Evolutionary conservation across 2,888 invertebrate species (phyloP).

Genomic region (Acronicta alni): DNA sequence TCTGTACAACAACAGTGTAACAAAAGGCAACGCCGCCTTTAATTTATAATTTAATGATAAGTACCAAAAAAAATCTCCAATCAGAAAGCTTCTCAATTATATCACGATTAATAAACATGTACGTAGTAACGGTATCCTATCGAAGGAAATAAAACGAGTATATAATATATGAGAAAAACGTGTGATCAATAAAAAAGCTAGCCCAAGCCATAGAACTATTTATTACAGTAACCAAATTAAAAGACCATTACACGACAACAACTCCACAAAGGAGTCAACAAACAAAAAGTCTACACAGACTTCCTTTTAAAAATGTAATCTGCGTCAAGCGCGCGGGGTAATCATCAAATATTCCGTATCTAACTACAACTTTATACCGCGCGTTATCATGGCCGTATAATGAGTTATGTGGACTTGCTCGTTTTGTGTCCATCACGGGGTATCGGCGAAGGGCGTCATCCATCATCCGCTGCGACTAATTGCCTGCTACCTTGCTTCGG

Average conservation of each 20-base stretch:
- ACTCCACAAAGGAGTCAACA: conserved; percentile 60
- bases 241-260: conserved; percentile 64
- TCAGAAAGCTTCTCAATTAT: background rate
- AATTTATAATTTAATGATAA: no score
- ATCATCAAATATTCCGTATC: conserved; percentile 81
- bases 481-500: conserved; percentile 87
- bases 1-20: background rate
- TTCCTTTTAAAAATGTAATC: conserved; percentile 76
- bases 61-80: background rate
- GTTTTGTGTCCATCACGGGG: conserved; percentile 82
- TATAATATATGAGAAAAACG: conserved; percentile 28
- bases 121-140: conserved; percentile 8
- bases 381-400: conserved; percentile 87
- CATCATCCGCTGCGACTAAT: conserved; percentile 87
- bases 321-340: conserved; percentile 68
- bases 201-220: conserved; percentile 39
- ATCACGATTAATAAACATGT: conserved; percentile 1
- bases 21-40: no score
- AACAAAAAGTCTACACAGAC: conserved; percentile 62
- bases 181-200: conserved; percentile 41
- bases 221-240: conserved; percentile 67
- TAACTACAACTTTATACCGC: conserved; percentile 83
- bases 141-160: conserved; percentile 19
- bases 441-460: conserved; percentile 82
- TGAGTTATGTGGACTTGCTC: conserved; percentile 81